Percentiles rank a stretch among this genome's conserved stretches.
phyloP scores from a whole-genome alignment of 2,113 vertebrate genomes.

The Xenopus borealis region DNA sequence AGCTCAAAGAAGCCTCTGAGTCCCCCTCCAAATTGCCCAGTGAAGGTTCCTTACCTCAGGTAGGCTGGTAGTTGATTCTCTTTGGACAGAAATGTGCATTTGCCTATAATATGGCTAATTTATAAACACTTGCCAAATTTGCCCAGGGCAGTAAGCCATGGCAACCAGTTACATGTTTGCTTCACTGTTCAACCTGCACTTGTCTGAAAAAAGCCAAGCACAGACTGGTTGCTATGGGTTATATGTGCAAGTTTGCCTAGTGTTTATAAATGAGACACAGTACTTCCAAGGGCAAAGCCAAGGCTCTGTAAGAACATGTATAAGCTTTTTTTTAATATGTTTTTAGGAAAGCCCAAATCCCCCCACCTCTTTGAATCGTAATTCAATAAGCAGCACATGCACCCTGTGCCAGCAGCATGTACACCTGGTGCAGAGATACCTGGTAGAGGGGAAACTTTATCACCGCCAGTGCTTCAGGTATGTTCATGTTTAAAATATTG shows the following conservation, averaged over 20 bases:
- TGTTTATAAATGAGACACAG: too few species aligned
- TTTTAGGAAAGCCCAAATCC: constrained; percentile 4
- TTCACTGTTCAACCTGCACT: too few species aligned
- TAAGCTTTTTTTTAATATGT: too few species aligned
- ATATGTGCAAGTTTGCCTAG: too few species aligned
- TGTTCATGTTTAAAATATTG: not conserved
- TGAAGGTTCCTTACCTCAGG: constrained; percentile 18
- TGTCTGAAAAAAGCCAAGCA: too few species aligned
- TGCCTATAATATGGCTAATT: too few species aligned
- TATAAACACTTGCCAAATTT: too few species aligned
- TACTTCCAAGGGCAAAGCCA: too few species aligned
- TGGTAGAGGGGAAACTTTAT: constrained; percentile 88
- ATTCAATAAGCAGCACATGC: constrained; percentile 79
- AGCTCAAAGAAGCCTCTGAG: constrained; percentile 13
- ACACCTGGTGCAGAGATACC: constrained; percentile 90
- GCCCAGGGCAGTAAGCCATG: too few species aligned
- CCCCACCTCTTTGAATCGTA: constrained; percentile 14
- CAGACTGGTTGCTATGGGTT: too few species aligned
- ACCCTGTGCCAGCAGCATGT: constrained; percentile 84
- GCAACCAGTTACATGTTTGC: too few species aligned
- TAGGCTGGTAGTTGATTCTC: not conserved
- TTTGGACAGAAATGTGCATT: not conserved
- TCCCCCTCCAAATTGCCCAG: not conserved
- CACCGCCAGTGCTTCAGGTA: constrained; percentile 98
- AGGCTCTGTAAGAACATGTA: too few species aligned